These are phyloP conservation scores for Eristalinus sepulchralis DNA, from an alignment of 2,888 invertebrate species.

Conservation along the genomic window DNA sequence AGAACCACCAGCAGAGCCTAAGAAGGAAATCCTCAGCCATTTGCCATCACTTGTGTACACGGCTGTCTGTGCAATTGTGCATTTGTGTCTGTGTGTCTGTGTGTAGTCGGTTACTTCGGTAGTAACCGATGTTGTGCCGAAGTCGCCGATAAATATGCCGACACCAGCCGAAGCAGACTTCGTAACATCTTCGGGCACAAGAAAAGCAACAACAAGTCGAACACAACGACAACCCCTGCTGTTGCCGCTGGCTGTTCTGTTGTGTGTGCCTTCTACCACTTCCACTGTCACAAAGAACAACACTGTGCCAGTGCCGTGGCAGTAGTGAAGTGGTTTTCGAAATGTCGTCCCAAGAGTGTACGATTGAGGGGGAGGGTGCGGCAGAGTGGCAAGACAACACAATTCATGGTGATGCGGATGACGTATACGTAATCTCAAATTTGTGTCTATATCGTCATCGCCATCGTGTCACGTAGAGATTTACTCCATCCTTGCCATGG, in stretches of 20 bases:
- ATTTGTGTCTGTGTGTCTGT: conserved; percentile 21
- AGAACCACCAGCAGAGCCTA: conserved; percentile 5
- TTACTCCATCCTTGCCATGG: conserved; percentile 8
- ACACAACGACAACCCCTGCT: conserved; percentile 12
- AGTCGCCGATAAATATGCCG: conserved; percentile 4
- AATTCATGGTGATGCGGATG: conserved; percentile 50
- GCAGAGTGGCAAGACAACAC: not conserved
- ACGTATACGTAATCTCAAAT: conserved; percentile 64
- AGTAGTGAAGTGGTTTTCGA: conserved; percentile 36
- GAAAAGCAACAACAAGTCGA: conserved; percentile 14
- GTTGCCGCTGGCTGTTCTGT: conserved; percentile 1
- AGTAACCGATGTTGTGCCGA: conserved; percentile 16
- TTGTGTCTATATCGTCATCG: conserved; percentile 57
- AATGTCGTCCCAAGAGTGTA: conserved; percentile 2
- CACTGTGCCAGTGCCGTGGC: not conserved
- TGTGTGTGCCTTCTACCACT: not conserved
- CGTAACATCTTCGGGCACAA: conserved; percentile 37
- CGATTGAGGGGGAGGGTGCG: conserved; percentile 19
- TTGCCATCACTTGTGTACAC: not conserved
- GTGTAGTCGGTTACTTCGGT: conserved; percentile 23
- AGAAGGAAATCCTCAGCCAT: conserved; percentile 30
- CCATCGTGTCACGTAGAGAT: conserved; percentile 58
- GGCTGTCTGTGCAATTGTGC: not conserved
- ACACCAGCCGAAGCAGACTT: conserved; percentile 26
- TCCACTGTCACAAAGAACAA: conserved; percentile 33